A percentile compares a stretch with the other conserved stretches of the same genome.
phyloP scores from a whole-genome alignment of 1,140 invertebrate genomes.

The Drosophila lacertosa region DNA sequence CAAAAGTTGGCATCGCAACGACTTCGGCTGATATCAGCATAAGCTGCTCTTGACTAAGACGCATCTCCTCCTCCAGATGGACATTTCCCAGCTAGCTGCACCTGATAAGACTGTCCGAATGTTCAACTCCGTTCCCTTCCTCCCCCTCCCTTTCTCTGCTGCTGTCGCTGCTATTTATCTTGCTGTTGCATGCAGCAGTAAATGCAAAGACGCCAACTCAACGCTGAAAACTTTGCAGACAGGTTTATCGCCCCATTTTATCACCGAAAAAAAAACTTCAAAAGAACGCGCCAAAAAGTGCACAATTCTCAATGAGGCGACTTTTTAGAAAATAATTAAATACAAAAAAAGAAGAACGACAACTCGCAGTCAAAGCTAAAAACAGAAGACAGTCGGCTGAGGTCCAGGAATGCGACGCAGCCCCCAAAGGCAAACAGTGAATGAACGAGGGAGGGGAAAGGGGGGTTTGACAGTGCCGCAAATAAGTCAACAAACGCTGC shows the following conservation, averaged over 20 bases:
- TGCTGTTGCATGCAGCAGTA: not conserved
- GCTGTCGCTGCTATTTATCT: not conserved
- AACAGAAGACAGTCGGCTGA: not conserved
- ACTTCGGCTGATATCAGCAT: conserved; percentile 2
- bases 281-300: conserved; percentile 31
- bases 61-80: conserved; percentile 6
- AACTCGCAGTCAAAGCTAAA: conserved; percentile 4
- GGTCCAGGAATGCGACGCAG: conserved; percentile 18
- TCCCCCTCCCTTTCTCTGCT: too few species aligned
- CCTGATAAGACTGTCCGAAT: conserved; percentile 29
- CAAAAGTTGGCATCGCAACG: conserved; percentile 4
- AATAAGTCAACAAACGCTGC: conserved; percentile 71
- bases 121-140: conserved; percentile 12
- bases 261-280: conserved; percentile 56
- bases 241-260: conserved; percentile 80
- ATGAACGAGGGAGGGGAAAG: not conserved
- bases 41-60: conserved; percentile 11
- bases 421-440: conserved; percentile 18
- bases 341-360: conserved; percentile 51
- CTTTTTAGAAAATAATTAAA: conserved; percentile 72
- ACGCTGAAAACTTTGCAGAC: conserved; percentile 71
- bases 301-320: conserved; percentile 57
- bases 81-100: not conserved
- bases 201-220: conserved; percentile 58
- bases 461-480: conserved; percentile 50